A percentile compares a stretch with the other conserved stretches of the same genome.
Evolutionary conservation across 2,113 vertebrate species (phyloP).

Genomic region (Agapornis roseicollis): DNA sequence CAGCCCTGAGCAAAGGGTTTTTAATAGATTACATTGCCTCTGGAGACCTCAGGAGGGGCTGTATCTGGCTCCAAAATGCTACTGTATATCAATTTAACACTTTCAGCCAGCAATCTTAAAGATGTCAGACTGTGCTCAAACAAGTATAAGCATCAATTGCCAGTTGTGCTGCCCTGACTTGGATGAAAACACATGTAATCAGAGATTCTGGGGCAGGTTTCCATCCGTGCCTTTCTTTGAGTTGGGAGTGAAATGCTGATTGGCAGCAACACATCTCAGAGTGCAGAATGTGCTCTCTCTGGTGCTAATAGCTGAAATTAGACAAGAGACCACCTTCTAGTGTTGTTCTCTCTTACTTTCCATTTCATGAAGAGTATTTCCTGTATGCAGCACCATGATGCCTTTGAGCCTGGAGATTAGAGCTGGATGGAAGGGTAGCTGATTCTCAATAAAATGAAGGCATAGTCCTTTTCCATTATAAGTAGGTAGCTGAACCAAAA

Average conservation of each 20-base stretch:
- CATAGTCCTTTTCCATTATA: neutral
- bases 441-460: neutral
- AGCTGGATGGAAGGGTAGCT: neutral
- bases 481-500: neutral
- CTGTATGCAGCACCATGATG: neutral
- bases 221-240: neutral
- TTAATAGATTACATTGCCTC: neutral
- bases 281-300: neutral
- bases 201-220: neutral
- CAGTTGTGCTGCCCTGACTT: neutral
- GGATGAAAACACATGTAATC: neutral
- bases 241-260: neutral
- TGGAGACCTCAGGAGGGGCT: neutral
- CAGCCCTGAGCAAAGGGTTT: neutral
- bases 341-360: neutral
- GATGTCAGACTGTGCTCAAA: neutral
- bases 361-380: neutral
- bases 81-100: neutral
- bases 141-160: neutral
- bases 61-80: neutral
- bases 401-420: neutral
- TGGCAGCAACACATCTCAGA: neutral
- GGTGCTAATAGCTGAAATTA: neutral
- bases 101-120: neutral
- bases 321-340: neutral